A percentile compares a stretch with the other conserved stretches of the same genome.
These are phyloP conservation scores for Trachymyrmex septentrionalis DNA, from an alignment of 1,140 invertebrate species.

Conservation along the genomic window DNA sequence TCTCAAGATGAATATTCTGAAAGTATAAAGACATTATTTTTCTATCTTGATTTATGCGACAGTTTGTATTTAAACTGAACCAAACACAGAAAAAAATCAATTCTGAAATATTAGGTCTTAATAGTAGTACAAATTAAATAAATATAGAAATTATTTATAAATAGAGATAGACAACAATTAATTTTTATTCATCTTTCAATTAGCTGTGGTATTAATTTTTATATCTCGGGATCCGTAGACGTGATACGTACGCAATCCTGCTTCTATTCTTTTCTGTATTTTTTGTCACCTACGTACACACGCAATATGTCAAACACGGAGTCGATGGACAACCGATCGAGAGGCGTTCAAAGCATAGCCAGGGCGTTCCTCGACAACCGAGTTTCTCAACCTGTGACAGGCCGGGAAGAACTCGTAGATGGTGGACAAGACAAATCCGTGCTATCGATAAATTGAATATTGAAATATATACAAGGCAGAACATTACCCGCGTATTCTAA, in stretches of 20 bases:
- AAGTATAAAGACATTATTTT: too few species aligned
- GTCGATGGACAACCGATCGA: conserved; percentile 61
- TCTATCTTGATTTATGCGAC: too few species aligned
- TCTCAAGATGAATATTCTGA: too few species aligned
- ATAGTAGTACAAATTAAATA: too few species aligned
- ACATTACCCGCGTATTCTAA: conserved; percentile 1
- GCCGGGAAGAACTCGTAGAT: not conserved
- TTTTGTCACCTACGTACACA: conserved; percentile 33
- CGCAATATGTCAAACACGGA: conserved; percentile 20
- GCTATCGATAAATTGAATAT: conserved; percentile 22
- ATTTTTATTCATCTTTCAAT: not conserved
- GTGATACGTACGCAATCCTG: not conserved
- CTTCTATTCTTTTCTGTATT: not conserved
- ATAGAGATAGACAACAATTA: too few species aligned
- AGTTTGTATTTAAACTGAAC: too few species aligned
- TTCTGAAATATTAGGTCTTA: too few species aligned
- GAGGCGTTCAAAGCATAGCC: not conserved
- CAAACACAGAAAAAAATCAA: too few species aligned
- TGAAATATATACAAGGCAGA: conserved; percentile 8
- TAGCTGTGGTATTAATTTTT: not conserved
- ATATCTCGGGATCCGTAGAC: not conserved
- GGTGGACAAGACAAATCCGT: conserved; percentile 18
- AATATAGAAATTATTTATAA: too few species aligned
- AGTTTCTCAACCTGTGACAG: conserved; percentile 10
- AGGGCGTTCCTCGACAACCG: conserved; percentile 3